These are phyloP conservation scores for Turdus rufiventris DNA, from an alignment of 2,113 vertebrate species.

Conservation along the genomic window DNA sequence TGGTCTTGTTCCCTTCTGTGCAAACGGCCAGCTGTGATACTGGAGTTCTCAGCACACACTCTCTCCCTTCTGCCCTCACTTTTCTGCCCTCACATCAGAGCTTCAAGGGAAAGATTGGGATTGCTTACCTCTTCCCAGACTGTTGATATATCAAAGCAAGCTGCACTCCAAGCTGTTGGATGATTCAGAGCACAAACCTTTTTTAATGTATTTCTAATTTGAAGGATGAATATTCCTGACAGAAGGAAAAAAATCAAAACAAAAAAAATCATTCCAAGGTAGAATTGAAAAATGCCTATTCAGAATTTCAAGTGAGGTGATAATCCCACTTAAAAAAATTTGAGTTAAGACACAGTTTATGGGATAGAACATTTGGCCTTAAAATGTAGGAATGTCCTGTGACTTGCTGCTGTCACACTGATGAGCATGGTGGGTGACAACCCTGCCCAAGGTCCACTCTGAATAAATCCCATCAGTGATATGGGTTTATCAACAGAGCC, in stretches of 20 bases:
- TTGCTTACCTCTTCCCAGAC: neutral
- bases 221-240: neutral
- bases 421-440: neutral
- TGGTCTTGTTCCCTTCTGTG: neutral
- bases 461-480: neutral
- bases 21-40: rapidly evolving
- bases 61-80: neutral
- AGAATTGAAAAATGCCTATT: neutral
- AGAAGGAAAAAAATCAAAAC: neutral
- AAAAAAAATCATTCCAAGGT: neutral
- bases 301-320: neutral
- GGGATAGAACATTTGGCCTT: neutral
- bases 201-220: neutral
- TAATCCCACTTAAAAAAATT: neutral
- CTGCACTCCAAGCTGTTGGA: neutral
- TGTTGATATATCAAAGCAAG: neutral
- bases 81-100: neutral
- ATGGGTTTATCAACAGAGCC: neutral
- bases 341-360: neutral
- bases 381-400: neutral
- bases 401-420: neutral
- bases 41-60: neutral
- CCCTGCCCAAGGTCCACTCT: neutral
- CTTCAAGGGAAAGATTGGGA: neutral
- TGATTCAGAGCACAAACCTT: neutral